These are phyloP conservation scores for Tokudaia tokunoshimensis DNA, from an alignment of 2,797 vertebrate genomes.

Conservation along the genomic window DNA sequence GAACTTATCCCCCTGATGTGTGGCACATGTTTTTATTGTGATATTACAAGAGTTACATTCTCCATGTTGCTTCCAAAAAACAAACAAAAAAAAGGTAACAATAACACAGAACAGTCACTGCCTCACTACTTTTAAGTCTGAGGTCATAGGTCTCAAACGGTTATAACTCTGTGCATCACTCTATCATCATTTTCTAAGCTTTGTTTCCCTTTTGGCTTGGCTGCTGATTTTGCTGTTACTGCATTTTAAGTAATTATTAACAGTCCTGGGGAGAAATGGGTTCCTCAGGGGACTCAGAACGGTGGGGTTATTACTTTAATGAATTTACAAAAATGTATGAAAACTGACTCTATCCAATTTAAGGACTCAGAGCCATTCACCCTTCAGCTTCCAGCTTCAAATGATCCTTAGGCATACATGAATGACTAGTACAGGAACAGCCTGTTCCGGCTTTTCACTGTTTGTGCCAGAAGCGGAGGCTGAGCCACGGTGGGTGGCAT, in stretches of 20 bases:
- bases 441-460: slow-evolving; percentile 31
- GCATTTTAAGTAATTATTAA: slow-evolving; percentile 63
- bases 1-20: neutral
- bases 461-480: slow-evolving; percentile 19
- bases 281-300: slow-evolving; percentile 54
- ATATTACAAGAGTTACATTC: neutral
- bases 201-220: slow-evolving; percentile 35
- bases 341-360: slow-evolving; percentile 54
- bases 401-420: slow-evolving; percentile 29
- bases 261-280: slow-evolving; percentile 62
- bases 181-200: neutral
- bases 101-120: neutral
- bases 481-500: neutral
- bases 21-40: neutral
- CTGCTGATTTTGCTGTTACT: slow-evolving; percentile 31
- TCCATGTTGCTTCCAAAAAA: neutral
- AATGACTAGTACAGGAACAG: slow-evolving; percentile 67
- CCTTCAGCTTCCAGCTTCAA: slow-evolving; percentile 33
- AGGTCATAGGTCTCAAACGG: neutral
- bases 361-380: slow-evolving; percentile 4
- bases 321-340: slow-evolving; percentile 65
- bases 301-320: slow-evolving; percentile 74
- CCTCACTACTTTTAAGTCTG: neutral
- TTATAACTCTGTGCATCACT: neutral
- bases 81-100: too few species aligned